Conservation (phyloP, 2,797 vertebrate genomes). For the Pampus argenteus region DNA sequence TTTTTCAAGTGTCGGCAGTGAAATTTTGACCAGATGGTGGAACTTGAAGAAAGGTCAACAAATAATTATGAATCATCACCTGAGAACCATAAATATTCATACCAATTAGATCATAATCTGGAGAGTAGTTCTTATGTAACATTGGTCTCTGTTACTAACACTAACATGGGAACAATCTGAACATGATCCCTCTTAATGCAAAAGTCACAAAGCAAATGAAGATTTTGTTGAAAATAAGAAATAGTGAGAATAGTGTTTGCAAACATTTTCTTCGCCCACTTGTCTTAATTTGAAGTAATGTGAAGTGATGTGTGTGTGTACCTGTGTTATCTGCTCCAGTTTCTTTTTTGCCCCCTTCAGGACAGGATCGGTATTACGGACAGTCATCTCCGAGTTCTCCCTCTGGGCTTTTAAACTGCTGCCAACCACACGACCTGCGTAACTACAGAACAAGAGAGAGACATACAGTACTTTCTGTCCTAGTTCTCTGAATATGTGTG, state of each 20-base stretch:
- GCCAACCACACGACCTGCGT: slow-evolving; percentile 87
- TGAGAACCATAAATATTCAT: not conserved
- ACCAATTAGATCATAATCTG: not conserved
- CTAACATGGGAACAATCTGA: not conserved
- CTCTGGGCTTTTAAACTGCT: slow-evolving; percentile 88
- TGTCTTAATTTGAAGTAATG: not conserved
- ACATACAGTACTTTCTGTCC: slow-evolving; percentile 47
- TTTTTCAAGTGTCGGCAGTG: not conserved
- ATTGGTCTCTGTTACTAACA: not conserved
- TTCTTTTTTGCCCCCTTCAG: slow-evolving; percentile 86
- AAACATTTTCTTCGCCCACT: not conserved
- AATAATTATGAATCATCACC: slow-evolving; percentile 3
- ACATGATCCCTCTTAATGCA: not conserved
- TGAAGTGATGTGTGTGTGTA: slow-evolving; percentile 41
- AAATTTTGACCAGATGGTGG: not conserved
- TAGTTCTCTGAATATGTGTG: slow-evolving; percentile 32
- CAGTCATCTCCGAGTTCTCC: slow-evolving; percentile 90
- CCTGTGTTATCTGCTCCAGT: slow-evolving; percentile 86
- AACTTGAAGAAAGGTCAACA: not conserved
- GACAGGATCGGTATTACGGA: slow-evolving; percentile 85
- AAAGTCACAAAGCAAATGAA: not conserved
- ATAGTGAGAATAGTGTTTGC: not conserved
- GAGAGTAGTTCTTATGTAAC: not conserved
- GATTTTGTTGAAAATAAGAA: not conserved
- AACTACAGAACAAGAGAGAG: slow-evolving; percentile 77